Conservation (phyloP, 2,113 vertebrate species). For the Gambusia affinis region DNA sequence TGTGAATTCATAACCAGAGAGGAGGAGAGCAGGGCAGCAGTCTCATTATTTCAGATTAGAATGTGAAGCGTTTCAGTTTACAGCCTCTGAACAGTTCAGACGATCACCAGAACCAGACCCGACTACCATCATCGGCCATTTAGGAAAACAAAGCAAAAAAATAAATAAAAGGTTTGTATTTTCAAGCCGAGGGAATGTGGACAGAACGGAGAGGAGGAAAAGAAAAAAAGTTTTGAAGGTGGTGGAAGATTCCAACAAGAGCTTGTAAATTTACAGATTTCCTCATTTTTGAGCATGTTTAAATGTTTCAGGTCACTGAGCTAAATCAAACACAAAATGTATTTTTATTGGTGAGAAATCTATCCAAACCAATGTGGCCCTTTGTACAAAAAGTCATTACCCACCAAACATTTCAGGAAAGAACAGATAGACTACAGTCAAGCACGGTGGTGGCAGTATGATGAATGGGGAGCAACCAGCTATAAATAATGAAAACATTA, state of each 20-base stretch:
- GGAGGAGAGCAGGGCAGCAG: not conserved
- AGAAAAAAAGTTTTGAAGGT: not conserved
- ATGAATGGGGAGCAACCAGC: too few species aligned
- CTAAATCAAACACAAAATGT: too few species aligned
- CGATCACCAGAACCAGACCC: not conserved
- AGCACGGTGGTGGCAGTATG: not conserved
- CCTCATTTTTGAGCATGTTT: not conserved
- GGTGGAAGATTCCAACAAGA: not conserved
- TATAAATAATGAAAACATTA: too few species aligned
- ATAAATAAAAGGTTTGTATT: not conserved
- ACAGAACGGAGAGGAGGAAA: not conserved
- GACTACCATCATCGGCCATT: not conserved
- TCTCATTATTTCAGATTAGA: not conserved
- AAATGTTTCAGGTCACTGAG: not conserved
- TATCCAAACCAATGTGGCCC: not conserved
- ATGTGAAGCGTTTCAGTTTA: not conserved
- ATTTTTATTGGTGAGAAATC: not conserved
- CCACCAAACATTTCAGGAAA: not conserved
- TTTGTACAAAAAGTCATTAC: not conserved
- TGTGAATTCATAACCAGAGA: not conserved
- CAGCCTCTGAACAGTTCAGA: conserved; percentile 3
- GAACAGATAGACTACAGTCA: not conserved
- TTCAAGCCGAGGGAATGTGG: not conserved
- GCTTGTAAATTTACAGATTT: not conserved
- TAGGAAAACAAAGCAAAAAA: not conserved